phyloP scores from a whole-genome alignment of 2,113 vertebrate genomes.

The Pavo muticus region DNA sequence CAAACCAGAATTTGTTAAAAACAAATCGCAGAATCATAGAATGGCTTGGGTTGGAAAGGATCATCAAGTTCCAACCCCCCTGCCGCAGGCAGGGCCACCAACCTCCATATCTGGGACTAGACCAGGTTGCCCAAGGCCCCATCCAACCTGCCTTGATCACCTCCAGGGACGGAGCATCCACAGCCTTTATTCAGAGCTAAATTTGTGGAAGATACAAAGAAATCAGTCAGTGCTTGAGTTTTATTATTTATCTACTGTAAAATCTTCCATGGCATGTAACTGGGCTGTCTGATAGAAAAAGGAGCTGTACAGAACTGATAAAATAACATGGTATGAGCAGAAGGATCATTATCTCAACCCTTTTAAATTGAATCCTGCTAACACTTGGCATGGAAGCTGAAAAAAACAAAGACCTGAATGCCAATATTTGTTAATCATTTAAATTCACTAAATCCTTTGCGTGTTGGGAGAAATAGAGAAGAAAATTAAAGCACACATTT shows the following conservation, averaged over 20 bases:
- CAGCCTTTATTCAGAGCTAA: neutral
- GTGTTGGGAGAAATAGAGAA: neutral
- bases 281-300: neutral
- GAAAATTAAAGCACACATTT: neutral
- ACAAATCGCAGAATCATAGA: neutral
- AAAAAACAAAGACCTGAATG: conserved; percentile 29
- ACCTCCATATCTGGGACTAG: no score
- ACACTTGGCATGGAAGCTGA: neutral
- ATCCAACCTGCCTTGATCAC: no score
- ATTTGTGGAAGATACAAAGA: neutral
- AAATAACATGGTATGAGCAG: neutral
- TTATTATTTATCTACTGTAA: neutral
- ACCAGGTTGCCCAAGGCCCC: no score
- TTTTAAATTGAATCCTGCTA: conserved; percentile 37
- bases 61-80: no score
- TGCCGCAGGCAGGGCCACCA: no score
- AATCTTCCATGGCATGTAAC: neutral
- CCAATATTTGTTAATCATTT: conserved; percentile 35
- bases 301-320: neutral
- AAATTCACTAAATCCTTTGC: neutral
- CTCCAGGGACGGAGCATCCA: no score
- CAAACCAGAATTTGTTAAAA: neutral
- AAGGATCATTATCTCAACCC: conserved; percentile 17
- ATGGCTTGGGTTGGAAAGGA: no score
- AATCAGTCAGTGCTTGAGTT: neutral